Percentiles rank a stretch among this genome's conserved stretches.
These are phyloP conservation scores for Microctenopoma stevenorrisi DNA, from an alignment of 2,797 vertebrate species.

Conservation along the genomic window DNA sequence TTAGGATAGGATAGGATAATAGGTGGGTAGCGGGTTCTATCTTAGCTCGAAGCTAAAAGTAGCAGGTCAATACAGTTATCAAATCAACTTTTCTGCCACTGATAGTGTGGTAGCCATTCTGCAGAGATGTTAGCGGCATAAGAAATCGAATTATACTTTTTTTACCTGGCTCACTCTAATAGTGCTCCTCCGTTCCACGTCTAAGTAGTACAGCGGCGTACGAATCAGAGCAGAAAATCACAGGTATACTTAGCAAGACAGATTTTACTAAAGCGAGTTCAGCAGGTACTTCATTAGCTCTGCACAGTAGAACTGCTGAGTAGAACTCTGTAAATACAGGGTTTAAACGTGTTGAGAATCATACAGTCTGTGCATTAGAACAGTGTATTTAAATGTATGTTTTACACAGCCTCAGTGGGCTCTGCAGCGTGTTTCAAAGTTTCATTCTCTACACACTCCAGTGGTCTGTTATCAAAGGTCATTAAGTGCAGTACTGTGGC, in stretches of 20 bases:
- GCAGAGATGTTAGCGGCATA: too few species aligned
- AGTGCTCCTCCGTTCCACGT: too few species aligned
- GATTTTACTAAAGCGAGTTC: background rate
- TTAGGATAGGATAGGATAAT: too few species aligned
- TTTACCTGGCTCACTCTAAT: too few species aligned
- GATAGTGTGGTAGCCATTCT: too few species aligned
- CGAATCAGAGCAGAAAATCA: background rate
- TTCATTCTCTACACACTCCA: slow-evolving; percentile 14
- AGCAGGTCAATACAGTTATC: too few species aligned
- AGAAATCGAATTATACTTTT: too few species aligned
- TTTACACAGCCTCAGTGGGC: too few species aligned
- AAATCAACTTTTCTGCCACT: too few species aligned
- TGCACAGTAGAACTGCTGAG: background rate
- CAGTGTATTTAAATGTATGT: background rate
- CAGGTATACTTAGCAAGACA: background rate
- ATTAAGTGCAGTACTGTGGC: slow-evolving; percentile 17
- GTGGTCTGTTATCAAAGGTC: slow-evolving; percentile 33
- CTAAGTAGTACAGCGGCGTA: background rate
- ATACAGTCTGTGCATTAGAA: too few species aligned
- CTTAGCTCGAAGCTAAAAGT: too few species aligned
- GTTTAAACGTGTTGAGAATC: slow-evolving; percentile 5
- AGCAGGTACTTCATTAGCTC: background rate
- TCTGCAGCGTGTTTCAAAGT: background rate
- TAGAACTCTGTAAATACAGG: background rate
- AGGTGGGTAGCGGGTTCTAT: too few species aligned